Base-by-base conservation (phyloP, 2,888 invertebrate species). In the Oegoconia quadripuncta region DNA sequence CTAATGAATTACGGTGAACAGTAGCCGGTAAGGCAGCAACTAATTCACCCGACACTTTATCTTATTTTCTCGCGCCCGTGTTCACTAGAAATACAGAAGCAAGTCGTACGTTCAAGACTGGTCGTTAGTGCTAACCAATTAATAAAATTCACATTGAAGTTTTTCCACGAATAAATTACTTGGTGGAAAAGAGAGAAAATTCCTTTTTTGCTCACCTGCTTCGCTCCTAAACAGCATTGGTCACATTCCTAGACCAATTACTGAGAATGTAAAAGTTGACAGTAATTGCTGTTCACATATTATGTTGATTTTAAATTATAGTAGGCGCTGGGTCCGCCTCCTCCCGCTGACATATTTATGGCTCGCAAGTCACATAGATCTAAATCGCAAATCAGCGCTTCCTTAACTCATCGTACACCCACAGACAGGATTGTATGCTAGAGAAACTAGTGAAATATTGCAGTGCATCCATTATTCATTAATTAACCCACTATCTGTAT, bases 391-490 rank as follows among this genome's bases (percentile, higher is more conserved):
- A 55, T 52, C 44, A 49, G 46, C 39, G 52, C 56, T 66, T 64
- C 64, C 60, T 59, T 48, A 44, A 48, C 50, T 55, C 51, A 52
- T 55, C 52, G 53, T 45, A 51, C 51, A 52, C 55, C 55, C 46
- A 54, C 52, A 41, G 39, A 7, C 37, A 48, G 37, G 39, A 42
- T 41, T 41, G 52, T 53, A 50, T 47, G 50, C 26, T 32, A 38
- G 73, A 66, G 75, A 74, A 72, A 74, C 60, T 55, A 61, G 60
- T 76, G 72, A 78, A 71, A 73, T 79, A 79, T 77, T 69, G 64
- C 71, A 54, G 50, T 63, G 63, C 58, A 75, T 79, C 74, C 71
- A 78, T 80, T 80, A 78, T 78, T 80, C 73, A 79, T 77, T 78
- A 74, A 80, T 80, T 78, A 79, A 74, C 65, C 67, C 55, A 74